Base-by-base conservation (phyloP, 2,797 vertebrate genomes). In the Eurystomus glaucurus region DNA sequence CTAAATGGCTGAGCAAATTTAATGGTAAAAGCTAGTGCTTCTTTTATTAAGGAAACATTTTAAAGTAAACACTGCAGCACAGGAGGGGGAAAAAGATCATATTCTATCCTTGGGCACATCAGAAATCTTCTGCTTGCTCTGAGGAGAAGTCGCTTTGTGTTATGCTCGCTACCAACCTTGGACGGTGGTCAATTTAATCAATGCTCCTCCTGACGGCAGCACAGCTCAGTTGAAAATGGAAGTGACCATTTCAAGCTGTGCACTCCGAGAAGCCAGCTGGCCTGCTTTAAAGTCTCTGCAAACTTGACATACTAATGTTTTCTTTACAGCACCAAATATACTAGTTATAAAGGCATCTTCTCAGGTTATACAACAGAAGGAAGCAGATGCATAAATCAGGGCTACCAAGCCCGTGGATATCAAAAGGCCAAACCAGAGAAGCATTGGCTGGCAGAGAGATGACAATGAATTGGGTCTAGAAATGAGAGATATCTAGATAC, bases 231-330 rank as follows among this genome's bases (percentile, higher is more conserved):
- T 4, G 15, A 93, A 95, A 95, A 94, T 78, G 83, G 89, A 93
- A 97, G 84, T 85, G 95, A 97, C 88, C 90, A 62, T 78, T 96
- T 95, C 93, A 97, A 97, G 88, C 71, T 90, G 69, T 85, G 85
- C 71, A 7, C 91, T 88, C 85, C 25, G 22, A 92, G 94, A 90
- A 97, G 91, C 69, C 94, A 93, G 88, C 72, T 91, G 94, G 95
- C 90, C 82, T 78, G 2, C 69, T 95, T 95, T 93, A 97, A 94
- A 91, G 43, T 66, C 82, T 85, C 77, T 70, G 96, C 71, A 97
- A 96, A 94, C 86, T 86, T 83, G 77, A 95, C 95, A 93, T 93
- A 9, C 62, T 80, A 74, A 85, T 72, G 70, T 79, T 97, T 96
- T 92, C 92, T 93, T 91, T 81, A 79, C 48, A 54, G 55, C 54